Evolutionary conservation across 1,140 invertebrate genomes (phyloP), one percentile per base, ranked within the genome.

Genomic region (Halesus radiatus): DNA sequence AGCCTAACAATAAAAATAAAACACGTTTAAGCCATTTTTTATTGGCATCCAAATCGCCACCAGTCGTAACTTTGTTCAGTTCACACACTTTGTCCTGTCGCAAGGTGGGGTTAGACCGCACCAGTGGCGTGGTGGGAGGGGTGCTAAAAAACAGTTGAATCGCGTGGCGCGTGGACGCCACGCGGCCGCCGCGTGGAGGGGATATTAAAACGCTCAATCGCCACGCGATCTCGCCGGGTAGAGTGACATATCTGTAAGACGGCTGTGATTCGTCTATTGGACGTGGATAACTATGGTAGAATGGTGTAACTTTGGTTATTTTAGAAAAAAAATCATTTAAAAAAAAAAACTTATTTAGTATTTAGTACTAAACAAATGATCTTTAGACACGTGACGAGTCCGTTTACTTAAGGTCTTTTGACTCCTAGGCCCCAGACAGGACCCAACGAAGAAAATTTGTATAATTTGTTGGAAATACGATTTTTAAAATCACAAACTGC

Each of bases 91-190:
- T 29, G 62, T 53, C 3, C 68, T 8, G 15, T 20, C 8, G 16
- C n/a, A 66, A 64, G 18, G 13, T 37, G 10, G 68, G 68, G 68
- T 72, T 50, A 76, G 60, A 62, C 60, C 74, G 74, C 74, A 76
- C 73, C 22, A 75, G 53, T n/a, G 32, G 73, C 53, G 23, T 26
- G 32, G 73, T 58, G 53, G 20, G 23, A 18, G 15, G 70, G 37
- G 22, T 13, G 74, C 20, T 76, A 76, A 76, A 76, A 76, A 76
- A 76, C 45, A 72, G 68, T 72, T 72, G 68, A 72, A 72, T 72
- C 68, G 74, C 62, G 15, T 1, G 20, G n/a, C 76, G 50, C 76
- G 76, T 64, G 76, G 20, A 6, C 3, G 50, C 22, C 76, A 78
- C 76, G 76, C 52, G 60, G 10, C 50, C 8, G 56, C 18, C 74